Evolutionary conservation across 1,140 invertebrate genomes (phyloP), one percentile per base, ranked within the genome.

Genomic region (Sitophilus oryzae): DNA sequence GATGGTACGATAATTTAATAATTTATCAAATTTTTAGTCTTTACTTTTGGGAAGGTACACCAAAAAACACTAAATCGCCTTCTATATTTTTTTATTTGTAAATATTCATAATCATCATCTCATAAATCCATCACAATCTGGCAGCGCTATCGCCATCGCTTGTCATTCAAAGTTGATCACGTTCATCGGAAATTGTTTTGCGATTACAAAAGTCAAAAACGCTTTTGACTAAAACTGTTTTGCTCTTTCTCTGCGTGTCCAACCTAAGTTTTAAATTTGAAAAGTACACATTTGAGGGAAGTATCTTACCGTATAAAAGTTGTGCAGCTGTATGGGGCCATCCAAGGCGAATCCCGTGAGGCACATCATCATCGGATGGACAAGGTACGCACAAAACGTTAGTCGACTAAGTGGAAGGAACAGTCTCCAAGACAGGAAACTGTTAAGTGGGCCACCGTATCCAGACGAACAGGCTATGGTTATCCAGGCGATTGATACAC

Each of bases 341-440:
- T 89, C 86, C 76, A 89, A 80, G 36, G 83, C 77, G 63, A 83
- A 89, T 34, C 82, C 80, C 11, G 83, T 85, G 36, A 86, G 78
- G 71, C 84, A 82, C 85, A 90, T 89, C 52, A 91, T 80, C 52
- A 89, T 81, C 6, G 89, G 89, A 74, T 96, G 92, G 10, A 95
- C 80, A 19, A 96, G 78, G 71, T 95, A 96, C 6, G 90, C 86
- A 68, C 88, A 89, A 72, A 93, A 96, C 1, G 91, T 93, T 25
- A 96, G 79, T 44, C 91, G 78, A 59, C 88, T 89, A n/a, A 95
- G 74, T 0, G 92, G 91, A 59, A 91, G 80, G 35, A 91, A 78
- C 0, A 85, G 79, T 34, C 81, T 79, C 70, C 89, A 89, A 0
- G 89, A 91, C 15, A 96, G 75, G 16, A 92, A 72, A 0, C 77